Conservation (phyloP, 2,113 vertebrate genomes). For the Plecotus auritus region DNA sequence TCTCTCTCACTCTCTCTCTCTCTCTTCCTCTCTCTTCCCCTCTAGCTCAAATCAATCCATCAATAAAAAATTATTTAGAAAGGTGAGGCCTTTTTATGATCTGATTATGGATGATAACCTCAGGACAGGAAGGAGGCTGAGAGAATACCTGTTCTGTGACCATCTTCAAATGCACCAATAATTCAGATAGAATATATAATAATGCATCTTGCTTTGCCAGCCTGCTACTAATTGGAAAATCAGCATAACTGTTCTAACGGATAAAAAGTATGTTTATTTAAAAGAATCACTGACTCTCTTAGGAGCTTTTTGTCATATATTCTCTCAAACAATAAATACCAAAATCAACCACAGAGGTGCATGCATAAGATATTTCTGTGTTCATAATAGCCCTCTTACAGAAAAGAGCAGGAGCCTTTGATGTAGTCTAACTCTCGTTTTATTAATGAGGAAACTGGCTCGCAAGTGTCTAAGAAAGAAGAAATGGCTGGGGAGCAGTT, state of each 20-base stretch:
- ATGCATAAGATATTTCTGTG: not conserved
- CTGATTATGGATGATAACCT: not conserved
- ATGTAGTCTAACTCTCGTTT: not conserved
- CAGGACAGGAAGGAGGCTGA: not conserved
- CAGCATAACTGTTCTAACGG: not conserved
- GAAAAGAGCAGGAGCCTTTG: not conserved
- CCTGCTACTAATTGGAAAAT: conserved; percentile 43
- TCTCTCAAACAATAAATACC: not conserved
- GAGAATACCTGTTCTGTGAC: not conserved
- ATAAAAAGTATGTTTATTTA: conserved; percentile 39
- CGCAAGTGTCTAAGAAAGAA: not conserved
- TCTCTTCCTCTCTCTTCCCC: no score
- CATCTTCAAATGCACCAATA: not conserved
- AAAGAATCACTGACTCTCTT: conserved; percentile 15
- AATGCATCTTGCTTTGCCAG: not conserved
- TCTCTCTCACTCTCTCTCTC: no score
- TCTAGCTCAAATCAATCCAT: not conserved
- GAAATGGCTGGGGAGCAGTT: not conserved
- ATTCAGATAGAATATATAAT: conserved; percentile 25
- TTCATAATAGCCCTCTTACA: not conserved
- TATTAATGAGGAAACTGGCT: not conserved
- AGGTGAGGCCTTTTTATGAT: not conserved
- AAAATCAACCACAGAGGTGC: not conserved
- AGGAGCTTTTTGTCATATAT: not conserved
- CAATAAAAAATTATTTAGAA: not conserved